phyloP scores from a whole-genome alignment of 2,797 vertebrate genomes.

The Heterohyrax brucei region DNA sequence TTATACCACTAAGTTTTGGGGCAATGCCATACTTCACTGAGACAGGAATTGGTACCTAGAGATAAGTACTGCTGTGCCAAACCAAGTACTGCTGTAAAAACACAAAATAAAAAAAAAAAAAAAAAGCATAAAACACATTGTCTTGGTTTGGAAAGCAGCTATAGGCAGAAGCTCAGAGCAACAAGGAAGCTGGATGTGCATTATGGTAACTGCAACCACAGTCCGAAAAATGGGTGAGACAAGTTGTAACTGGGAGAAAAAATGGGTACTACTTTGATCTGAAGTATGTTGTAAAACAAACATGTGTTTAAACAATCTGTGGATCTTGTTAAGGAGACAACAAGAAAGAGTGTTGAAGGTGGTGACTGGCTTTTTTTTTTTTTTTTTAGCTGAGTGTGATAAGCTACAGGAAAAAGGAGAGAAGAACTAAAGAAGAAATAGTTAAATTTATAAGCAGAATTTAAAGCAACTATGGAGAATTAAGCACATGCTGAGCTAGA shows the following conservation, averaged over 20 bases:
- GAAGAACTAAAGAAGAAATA: not conserved
- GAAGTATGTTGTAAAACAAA: not conserved
- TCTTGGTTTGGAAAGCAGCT: not conserved
- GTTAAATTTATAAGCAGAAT: not conserved
- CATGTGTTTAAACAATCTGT: not conserved
- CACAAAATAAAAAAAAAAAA: constrained; percentile 12
- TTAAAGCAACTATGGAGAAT: not conserved
- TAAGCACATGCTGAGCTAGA: not conserved
- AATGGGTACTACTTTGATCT: not conserved
- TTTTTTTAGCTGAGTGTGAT: not conserved
- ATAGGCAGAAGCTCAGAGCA: not conserved
- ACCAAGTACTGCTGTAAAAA: not conserved
- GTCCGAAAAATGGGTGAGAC: not conserved
- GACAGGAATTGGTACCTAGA: not conserved
- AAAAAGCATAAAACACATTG: not conserved
- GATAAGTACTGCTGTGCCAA: not conserved
- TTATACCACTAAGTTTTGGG: not conserved
- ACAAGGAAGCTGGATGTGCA: not conserved
- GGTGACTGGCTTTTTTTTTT: not conserved
- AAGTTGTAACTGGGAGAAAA: not conserved
- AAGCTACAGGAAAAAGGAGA: not conserved
- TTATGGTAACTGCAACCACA: not conserved
- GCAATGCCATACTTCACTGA: not conserved
- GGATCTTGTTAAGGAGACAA: not conserved
- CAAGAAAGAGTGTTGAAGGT: not conserved